Evolutionary conservation across 2,888 invertebrate species (phyloP).

Genomic region (Camptogramma bilineatum): DNA sequence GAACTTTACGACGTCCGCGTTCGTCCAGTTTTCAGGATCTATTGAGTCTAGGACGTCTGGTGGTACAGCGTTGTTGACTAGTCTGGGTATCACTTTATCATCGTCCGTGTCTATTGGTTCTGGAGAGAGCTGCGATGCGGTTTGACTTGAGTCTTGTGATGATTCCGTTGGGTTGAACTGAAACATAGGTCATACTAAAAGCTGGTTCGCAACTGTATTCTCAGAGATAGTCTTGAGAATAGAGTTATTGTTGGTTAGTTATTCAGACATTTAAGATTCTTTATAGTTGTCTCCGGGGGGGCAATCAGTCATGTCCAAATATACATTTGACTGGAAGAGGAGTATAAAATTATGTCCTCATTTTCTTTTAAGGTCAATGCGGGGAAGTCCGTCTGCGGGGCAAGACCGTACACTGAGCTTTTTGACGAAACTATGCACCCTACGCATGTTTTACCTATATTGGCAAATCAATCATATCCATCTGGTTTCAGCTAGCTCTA

Average conservation of each 20-base stretch:
- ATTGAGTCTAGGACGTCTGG: slow-evolving; percentile 82
- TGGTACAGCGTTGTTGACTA: slow-evolving; percentile 85
- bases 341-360: no score
- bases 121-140: slow-evolving; percentile 56
- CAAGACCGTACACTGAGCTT: no score
- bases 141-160: slow-evolving; percentile 60
- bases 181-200: slow-evolving; percentile 2
- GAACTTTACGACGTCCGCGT: slow-evolving; percentile 94
- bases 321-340: no score
- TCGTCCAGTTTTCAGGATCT: slow-evolving; percentile 88
- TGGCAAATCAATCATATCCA: no score
- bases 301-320: no score
- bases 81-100: slow-evolving; percentile 88
- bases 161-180: slow-evolving; percentile 57
- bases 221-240: not conserved
- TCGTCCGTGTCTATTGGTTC: slow-evolving; percentile 60
- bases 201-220: not conserved
- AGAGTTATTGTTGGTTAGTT: not conserved
- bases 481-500: no score
- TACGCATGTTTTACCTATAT: no score
- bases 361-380: no score
- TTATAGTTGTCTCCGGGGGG: no score
- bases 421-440: no score
- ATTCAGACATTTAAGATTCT: no score
- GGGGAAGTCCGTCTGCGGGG: no score